These are phyloP conservation scores for Peromyscus eremicus DNA, from an alignment of 2,797 vertebrate species.

Conservation along the genomic window DNA sequence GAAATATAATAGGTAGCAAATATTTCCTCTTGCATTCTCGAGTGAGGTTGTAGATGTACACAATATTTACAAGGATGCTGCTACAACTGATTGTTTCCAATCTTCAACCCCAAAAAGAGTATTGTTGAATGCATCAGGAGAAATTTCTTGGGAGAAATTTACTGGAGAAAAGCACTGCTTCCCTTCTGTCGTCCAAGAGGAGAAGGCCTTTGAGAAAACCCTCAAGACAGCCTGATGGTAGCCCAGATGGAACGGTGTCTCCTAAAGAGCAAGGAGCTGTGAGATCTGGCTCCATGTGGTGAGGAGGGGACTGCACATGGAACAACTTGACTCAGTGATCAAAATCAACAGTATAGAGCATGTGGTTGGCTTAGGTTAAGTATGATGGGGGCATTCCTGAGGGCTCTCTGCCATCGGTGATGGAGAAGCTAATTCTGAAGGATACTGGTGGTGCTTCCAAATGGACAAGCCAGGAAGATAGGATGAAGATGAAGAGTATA, in stretches of 20 bases:
- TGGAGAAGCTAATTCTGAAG: not conserved
- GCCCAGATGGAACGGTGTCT: not conserved
- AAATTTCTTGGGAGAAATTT: constrained; percentile 4
- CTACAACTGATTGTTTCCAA: not conserved
- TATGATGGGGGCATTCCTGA: not conserved
- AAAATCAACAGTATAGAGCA: not conserved
- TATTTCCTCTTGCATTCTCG: constrained; percentile 17
- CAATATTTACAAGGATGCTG: not conserved
- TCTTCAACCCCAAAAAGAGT: not conserved
- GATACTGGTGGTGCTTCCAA: not conserved
- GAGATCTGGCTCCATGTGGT: not conserved
- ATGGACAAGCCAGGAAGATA: not conserved
- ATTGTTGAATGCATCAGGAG: not conserved
- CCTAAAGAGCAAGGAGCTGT: not conserved
- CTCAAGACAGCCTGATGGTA: not conserved
- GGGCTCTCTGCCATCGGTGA: not conserved
- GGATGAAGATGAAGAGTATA: not conserved
- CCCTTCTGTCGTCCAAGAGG: not conserved
- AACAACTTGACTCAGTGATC: not conserved
- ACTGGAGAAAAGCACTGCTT: not conserved
- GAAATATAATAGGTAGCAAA: not conserved
- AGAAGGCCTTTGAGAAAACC: not conserved
- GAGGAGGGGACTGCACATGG: not conserved
- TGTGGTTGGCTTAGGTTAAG: not conserved
- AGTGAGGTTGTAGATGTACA: not conserved